These are phyloP conservation scores for Lytechinus variegatus DNA, from an alignment of 35 echinoderm and acorn worm species.

Conservation along the genomic window DNA sequence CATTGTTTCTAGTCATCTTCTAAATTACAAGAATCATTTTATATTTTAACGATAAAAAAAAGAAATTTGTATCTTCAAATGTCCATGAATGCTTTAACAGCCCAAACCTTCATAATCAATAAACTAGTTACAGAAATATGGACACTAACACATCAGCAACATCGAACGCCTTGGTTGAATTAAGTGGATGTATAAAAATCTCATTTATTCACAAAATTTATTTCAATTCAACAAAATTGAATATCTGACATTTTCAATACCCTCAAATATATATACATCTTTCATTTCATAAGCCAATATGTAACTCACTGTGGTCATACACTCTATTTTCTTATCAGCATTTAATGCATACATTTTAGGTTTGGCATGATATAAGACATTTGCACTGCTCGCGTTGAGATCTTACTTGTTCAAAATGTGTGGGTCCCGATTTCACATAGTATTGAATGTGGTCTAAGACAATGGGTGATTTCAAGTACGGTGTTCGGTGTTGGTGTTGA, in stretches of 20 bases:
- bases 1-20: no score
- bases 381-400: background rate
- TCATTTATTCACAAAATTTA: background rate
- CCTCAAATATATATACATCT: background rate
- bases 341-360: background rate
- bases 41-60: no score
- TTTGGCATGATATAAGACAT: background rate
- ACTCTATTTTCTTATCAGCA: background rate
- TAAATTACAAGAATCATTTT: no score
- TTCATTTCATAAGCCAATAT: background rate
- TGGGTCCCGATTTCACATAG: background rate
- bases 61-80: no score
- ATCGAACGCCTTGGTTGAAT: no score
- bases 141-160: no score
- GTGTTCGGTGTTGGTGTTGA: no score
- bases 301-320: background rate
- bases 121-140: no score
- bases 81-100: no score
- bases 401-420: background rate
- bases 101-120: no score
- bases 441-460: no score
- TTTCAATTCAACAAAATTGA: background rate
- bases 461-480: no score
- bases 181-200: background rate
- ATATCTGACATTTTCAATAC: background rate